Conservation (phyloP, 1,140 invertebrate genomes). For the Drosophila setifemur region DNA sequence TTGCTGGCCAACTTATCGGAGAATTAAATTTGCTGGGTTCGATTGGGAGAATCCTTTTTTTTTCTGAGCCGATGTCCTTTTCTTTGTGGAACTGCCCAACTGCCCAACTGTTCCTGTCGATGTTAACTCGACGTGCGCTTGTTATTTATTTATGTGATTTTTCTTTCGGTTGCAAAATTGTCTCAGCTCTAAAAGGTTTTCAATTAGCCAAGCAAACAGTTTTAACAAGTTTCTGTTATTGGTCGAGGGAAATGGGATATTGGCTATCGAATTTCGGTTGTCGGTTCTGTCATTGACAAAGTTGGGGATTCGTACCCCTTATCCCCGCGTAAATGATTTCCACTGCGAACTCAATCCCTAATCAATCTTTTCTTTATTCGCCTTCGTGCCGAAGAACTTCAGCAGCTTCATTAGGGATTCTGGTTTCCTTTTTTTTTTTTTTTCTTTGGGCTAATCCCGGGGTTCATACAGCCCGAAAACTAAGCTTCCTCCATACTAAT, state of each 20-base stretch:
- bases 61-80: conserved; percentile 39
- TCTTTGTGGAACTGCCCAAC: no score
- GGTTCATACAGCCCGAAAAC: conserved; percentile 31
- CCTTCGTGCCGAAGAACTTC: conserved; percentile 5
- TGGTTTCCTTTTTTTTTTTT: conserved; percentile 12
- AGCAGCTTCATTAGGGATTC: conserved; percentile 40
- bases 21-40: conserved; percentile 65
- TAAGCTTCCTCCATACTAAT: conserved; percentile 53
- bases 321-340: conserved; percentile 2
- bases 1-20: conserved; percentile 53
- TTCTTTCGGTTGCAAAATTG: conserved; percentile 36
- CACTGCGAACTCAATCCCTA: conserved; percentile 14
- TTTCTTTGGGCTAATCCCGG: conserved; percentile 3
- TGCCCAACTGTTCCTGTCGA: conserved; percentile 19
- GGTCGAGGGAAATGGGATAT: conserved; percentile 26
- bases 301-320: neutral
- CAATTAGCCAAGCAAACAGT: conserved; percentile 56
- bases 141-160: conserved; percentile 58
- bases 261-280: conserved; percentile 38
- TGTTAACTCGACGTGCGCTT: conserved; percentile 38
- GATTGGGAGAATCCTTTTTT: conserved; percentile 33
- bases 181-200: conserved; percentile 51
- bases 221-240: conserved; percentile 43
- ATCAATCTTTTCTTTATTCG: conserved; percentile 40
- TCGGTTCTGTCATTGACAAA: conserved; percentile 17